These are phyloP conservation scores for Vidua chalybeata DNA, from an alignment of 2,113 vertebrate species.

Conservation along the genomic window DNA sequence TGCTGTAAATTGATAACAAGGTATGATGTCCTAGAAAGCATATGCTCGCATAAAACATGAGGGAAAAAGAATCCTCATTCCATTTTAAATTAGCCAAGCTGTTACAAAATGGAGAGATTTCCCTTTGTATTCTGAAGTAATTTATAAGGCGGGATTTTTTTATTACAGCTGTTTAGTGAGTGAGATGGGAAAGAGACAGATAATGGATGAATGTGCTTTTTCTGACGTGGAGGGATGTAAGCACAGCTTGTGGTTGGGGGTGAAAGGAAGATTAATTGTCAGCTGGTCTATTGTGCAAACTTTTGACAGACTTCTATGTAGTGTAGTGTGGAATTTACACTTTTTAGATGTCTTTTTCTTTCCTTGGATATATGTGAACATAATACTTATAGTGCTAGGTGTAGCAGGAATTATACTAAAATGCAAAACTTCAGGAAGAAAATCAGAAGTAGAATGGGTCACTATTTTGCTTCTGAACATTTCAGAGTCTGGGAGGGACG, in stretches of 20 bases:
- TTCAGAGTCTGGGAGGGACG: background rate
- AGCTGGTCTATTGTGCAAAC: background rate
- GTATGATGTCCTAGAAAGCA: constrained; percentile 41
- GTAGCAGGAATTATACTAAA: background rate
- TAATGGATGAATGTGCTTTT: constrained; percentile 53
- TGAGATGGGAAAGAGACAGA: constrained; percentile 66
- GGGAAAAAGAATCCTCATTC: background rate
- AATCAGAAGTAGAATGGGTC: background rate
- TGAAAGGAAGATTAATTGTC: constrained; percentile 17
- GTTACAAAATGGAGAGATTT: constrained; percentile 53
- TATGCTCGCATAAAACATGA: constrained; percentile 7
- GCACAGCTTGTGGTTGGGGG: background rate
- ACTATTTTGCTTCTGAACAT: background rate
- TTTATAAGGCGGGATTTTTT: constrained; percentile 25
- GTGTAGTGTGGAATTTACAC: background rate
- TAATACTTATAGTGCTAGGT: background rate
- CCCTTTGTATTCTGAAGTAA: constrained; percentile 41
- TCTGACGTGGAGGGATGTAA: background rate
- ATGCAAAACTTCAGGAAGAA: background rate
- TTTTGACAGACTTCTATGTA: background rate
- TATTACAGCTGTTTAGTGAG: constrained; percentile 59
- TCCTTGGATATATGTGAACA: background rate
- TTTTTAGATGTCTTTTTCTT: background rate
- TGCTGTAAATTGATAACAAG: constrained; percentile 58
- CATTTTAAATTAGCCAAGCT: constrained; percentile 27